phyloP scores from a whole-genome alignment of 2,113 vertebrate species.

The Chlamydotis undulata region DNA sequence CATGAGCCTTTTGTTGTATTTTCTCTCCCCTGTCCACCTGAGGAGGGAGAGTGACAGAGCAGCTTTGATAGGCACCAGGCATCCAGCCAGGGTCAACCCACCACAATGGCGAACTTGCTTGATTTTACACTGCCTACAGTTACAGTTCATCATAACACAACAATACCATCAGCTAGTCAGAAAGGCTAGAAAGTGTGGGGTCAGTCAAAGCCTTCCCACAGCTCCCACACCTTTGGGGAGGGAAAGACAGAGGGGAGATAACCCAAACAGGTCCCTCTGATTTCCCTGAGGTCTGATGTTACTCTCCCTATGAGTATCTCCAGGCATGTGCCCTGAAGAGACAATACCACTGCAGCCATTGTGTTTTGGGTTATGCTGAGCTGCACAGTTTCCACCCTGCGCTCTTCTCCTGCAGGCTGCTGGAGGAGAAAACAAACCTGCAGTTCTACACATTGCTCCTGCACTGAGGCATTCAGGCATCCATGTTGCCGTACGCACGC shows the following conservation, averaged over 20 bases:
- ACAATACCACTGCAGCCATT: background rate
- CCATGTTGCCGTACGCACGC: accelerated
- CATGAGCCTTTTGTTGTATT: too few relatives aligned
- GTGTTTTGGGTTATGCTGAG: background rate
- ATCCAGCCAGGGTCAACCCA: too few relatives aligned
- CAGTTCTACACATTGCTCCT: background rate
- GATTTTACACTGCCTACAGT: background rate
- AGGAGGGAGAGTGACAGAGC: too few relatives aligned
- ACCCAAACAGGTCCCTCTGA: background rate
- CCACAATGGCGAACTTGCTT: background rate
- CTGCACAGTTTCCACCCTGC: background rate
- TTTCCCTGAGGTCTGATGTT: background rate
- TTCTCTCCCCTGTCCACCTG: too few relatives aligned
- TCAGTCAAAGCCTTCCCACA: background rate
- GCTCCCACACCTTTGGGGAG: background rate
- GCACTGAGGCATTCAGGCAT: background rate
- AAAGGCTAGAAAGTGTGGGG: background rate
- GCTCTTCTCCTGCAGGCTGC: background rate
- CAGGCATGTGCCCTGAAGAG: accelerated
- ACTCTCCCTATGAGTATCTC: background rate
- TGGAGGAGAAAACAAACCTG: background rate
- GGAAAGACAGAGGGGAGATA: background rate
- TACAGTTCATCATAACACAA: background rate
- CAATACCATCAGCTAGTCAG: background rate
- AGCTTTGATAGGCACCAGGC: too few relatives aligned